Conservation (phyloP, 2,797 vertebrate genomes). For the Coregonus suidteri region DNA sequence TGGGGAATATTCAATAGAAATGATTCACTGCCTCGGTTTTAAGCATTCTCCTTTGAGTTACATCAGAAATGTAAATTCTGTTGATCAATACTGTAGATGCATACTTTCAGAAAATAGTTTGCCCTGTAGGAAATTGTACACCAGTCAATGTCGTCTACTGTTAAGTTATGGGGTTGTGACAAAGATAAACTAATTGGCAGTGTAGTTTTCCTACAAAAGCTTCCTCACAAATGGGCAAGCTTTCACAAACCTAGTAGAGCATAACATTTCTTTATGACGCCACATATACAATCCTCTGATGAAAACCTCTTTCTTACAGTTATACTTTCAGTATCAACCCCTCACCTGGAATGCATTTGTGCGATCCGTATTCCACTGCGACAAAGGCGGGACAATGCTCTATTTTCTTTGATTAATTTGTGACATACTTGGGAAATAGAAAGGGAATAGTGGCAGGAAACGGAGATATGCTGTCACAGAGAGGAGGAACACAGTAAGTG, state of each 20-base stretch:
- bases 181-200: no score
- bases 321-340: no score
- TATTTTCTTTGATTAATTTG: not conserved
- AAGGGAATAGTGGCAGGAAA: not conserved
- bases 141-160: not conserved
- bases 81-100: not conserved
- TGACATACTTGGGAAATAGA: not conserved
- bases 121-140: not conserved
- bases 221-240: no score
- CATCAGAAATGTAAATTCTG: not conserved
- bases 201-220: no score
- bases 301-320: no score
- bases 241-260: not conserved
- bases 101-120: not conserved
- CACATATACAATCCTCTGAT: no score
- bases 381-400: no score
- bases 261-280: not conserved
- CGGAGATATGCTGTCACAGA: no score
- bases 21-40: not conserved
- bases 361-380: not conserved
- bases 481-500: no score
- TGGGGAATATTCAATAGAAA: not conserved
- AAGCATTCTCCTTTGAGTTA: not conserved
- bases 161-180: not conserved
- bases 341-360: not conserved